Evolutionary conservation across 1,140 invertebrate genomes (phyloP).

Genomic region (Bombus polaris): DNA sequence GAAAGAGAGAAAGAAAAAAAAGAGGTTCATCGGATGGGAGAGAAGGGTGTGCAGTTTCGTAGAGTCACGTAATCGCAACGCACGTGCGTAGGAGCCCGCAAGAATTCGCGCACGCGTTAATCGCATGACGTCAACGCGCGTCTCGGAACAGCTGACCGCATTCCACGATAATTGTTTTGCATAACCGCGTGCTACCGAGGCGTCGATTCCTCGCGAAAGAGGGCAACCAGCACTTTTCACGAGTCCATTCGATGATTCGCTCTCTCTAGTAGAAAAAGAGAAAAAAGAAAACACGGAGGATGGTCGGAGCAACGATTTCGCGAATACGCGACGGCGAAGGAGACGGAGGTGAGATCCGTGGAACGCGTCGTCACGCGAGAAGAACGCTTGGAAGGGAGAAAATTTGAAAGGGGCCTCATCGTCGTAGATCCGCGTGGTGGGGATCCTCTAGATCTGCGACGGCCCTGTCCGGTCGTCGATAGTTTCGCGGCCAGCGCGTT

Average conservation of each 20-base stretch:
- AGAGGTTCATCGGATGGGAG: neutral
- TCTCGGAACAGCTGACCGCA: slow-evolving; percentile 82
- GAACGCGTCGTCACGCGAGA: too few relatives aligned
- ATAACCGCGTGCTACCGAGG: slow-evolving; percentile 76
- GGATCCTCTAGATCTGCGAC: slow-evolving; percentile 14
- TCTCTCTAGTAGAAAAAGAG: neutral
- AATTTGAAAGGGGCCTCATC: slow-evolving; percentile 57
- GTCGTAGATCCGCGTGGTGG: slow-evolving; percentile 7
- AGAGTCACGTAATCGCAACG: slow-evolving; percentile 35
- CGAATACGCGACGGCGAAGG: too few relatives aligned
- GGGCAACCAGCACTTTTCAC: slow-evolving; percentile 2
- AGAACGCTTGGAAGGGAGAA: slow-evolving; percentile 38
- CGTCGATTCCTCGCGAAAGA: slow-evolving; percentile 35
- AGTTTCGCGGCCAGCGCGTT: slow-evolving; percentile 68
- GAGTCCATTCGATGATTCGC: neutral
- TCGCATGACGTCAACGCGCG: slow-evolving; percentile 76
- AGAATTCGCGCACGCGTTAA: slow-evolving; percentile 58
- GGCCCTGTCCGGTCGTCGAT: slow-evolving; percentile 68
- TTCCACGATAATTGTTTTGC: slow-evolving; percentile 82
- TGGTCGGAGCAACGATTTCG: neutral
- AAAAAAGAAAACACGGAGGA: neutral
- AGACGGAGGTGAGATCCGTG: too few relatives aligned
- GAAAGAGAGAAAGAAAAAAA: neutral
- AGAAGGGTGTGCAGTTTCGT: slow-evolving; percentile 1
- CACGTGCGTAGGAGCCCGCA: slow-evolving; percentile 57